phyloP scores from a whole-genome alignment of 1,140 invertebrate species.

The Whitmania pigra region DNA sequence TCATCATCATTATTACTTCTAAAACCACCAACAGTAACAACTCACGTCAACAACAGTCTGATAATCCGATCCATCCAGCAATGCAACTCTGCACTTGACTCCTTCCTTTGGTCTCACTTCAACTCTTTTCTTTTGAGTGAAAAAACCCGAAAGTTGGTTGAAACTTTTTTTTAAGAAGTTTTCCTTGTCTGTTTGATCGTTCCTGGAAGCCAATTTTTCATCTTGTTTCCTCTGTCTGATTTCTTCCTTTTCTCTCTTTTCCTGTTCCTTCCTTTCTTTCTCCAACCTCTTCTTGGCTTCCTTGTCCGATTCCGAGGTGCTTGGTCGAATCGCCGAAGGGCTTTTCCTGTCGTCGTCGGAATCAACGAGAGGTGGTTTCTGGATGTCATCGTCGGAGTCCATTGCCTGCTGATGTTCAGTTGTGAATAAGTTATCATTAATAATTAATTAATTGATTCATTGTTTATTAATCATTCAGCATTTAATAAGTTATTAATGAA shows the following conservation, averaged over 20 bases:
- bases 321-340: neutral
- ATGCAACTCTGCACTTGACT: slow-evolving; percentile 53
- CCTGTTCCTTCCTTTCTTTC: slow-evolving; percentile 23
- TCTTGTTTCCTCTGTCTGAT: slow-evolving; percentile 18
- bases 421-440: neutral
- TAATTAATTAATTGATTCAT: no score
- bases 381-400: neutral
- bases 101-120: slow-evolving; percentile 13
- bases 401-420: neutral
- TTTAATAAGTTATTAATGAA: no score
- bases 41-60: slow-evolving; percentile 66
- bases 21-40: neutral
- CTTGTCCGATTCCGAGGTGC: slow-evolving; percentile 17
- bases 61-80: slow-evolving; percentile 67
- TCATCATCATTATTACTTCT: neutral
- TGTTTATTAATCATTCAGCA: no score
- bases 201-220: slow-evolving; percentile 11
- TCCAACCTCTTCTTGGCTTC: slow-evolving; percentile 23
- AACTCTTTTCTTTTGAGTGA: neutral
- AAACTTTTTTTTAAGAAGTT: slow-evolving; percentile 12
- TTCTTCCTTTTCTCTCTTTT: slow-evolving; percentile 23
- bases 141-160: slow-evolving; percentile 2
- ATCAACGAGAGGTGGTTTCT: neutral
- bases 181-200: neutral
- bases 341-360: neutral